Evolutionary conservation across 1,140 invertebrate genomes (phyloP), one percentile per base, ranked within the genome.

Genomic region (Drosophila quadrilineata): DNA sequence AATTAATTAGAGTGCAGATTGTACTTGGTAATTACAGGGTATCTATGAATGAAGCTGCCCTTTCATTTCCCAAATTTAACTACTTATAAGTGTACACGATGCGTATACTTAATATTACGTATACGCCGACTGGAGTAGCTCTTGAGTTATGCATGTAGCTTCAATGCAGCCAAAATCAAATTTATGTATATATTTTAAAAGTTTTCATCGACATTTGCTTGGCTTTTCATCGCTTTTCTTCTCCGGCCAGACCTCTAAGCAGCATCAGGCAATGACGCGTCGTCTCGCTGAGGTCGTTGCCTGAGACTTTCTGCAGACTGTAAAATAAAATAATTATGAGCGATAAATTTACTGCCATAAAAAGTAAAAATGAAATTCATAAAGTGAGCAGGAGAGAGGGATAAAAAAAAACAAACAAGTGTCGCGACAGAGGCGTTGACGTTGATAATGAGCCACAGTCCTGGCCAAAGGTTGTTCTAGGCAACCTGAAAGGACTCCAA

Each of bases 291-390:
- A 66, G 74, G 74, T 85, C 79, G 79, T 79, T 85, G 79, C 70
- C 79, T 75, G 74, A 65, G 62, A 84, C 71, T 74, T 79, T 71
- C 79, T 79, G 74, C 79, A 85, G 79, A 85, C 79, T 85, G 79
- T 85, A 79, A 85, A 85, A 79, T 85, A 62, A 85, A 79, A 85
- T 79, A 85, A 85, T 85, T 85, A 85, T 75, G 69, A 82, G 71
- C 73, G 53, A 82, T 84, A 84, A 82, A 84, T 73, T 80, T 76
- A 59, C 67, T 56, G 72, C 56, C 69, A 69, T 74, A 72, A 57
- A 29, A 38, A 31, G 54, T 48, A 26, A 26, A 16, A 26, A 43
- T 26, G 14, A 26, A 26, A 10, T 53, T n/a, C n/a, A n/a, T n/a
- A n/a, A n/a, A n/a, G n/a, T n/a, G n/a, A n/a, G n/a, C n/a, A n/a